phyloP scores from a whole-genome alignment of 2,113 vertebrate species.

The Pangasianodon gigas region DNA sequence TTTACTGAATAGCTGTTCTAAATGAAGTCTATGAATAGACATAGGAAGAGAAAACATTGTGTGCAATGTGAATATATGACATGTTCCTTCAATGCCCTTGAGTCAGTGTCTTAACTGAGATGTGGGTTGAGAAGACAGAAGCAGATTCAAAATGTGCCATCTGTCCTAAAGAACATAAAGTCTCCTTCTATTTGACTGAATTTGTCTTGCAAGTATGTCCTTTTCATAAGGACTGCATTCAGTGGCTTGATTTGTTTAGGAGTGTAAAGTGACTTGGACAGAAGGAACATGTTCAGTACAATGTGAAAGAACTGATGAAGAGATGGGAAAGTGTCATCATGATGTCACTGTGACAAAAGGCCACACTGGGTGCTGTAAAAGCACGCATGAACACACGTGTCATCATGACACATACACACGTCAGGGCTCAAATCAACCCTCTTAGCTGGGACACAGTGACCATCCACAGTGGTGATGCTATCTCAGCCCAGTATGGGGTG shows the following conservation, averaged over 20 bases:
- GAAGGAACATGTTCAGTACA: background rate
- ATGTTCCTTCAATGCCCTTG: constrained; percentile 2
- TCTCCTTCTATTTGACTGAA: background rate
- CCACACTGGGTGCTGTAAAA: background rate
- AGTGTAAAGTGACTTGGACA: background rate
- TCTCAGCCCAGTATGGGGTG: constrained; percentile 11
- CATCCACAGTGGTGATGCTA: constrained; percentile 18
- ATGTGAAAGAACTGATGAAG: background rate
- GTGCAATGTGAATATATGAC: background rate
- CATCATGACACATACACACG: constrained; percentile 34
- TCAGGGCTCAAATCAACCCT: constrained; percentile 25
- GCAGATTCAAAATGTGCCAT: background rate
- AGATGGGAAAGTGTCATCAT: constrained; percentile 17
- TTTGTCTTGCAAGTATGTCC: background rate
- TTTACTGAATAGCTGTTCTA: background rate
- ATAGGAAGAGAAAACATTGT: background rate
- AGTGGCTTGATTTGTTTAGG: constrained; percentile 4
- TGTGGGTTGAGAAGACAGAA: background rate
- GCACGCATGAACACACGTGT: background rate
- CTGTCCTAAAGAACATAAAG: background rate
- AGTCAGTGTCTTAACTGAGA: background rate
- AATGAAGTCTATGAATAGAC: background rate
- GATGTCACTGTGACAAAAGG: constrained; percentile 5
- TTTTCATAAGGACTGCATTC: background rate
- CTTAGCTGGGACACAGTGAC: background rate